Evolutionary conservation across 2,888 invertebrate genomes (phyloP), one percentile per base, ranked within the genome.

Genomic region (Cheilosia grossa): DNA sequence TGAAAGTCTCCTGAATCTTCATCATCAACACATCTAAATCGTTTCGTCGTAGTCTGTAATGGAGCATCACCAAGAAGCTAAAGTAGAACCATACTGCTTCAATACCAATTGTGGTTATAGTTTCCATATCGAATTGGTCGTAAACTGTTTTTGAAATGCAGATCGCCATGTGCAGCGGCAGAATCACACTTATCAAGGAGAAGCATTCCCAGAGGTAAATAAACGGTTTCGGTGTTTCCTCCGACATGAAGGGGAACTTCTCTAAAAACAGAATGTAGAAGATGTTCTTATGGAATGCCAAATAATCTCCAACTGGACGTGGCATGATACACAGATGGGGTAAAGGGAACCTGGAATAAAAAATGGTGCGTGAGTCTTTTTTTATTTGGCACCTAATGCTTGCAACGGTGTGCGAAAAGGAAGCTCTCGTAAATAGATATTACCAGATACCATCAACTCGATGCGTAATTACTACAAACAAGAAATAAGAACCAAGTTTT

Each of bases 181-280:
- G 13, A 4, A 64, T 24, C 2, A 64, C 64, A 7, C 2, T 33
- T 2, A 74, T 10, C 64, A 64, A 64, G 19, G 74, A 74, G 2
- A 74, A 0, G 27, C 33, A 47, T 24, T 74, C 64, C 74, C 64
- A 74, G 4, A 74, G 4, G 0, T 30, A 33, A 7, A 21, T 4
- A 2, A 64, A 4, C 0, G n/a, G 7, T 9, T 47, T 56, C 2
- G 74, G 56, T 7, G 64, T 56, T 3, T 19, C 5, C 0, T 64
- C 47, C 0, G 56, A 30, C n/a, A 74, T 63, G n/a, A 2, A 27
- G 13, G 74, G 64, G 2, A 74, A 74, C 13, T 74, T 74, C 4
- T 66, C 2, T 0, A 21, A 37, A 9, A 74, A 74, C 1, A 66
- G 5, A n/a, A 64, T 7, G 40, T 74, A 74, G 19, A 56, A 74